A percentile compares a stretch with the other conserved stretches of the same genome.
These are phyloP conservation scores for Automeris io DNA, from an alignment of 2,888 invertebrate species.

Conservation along the genomic window DNA sequence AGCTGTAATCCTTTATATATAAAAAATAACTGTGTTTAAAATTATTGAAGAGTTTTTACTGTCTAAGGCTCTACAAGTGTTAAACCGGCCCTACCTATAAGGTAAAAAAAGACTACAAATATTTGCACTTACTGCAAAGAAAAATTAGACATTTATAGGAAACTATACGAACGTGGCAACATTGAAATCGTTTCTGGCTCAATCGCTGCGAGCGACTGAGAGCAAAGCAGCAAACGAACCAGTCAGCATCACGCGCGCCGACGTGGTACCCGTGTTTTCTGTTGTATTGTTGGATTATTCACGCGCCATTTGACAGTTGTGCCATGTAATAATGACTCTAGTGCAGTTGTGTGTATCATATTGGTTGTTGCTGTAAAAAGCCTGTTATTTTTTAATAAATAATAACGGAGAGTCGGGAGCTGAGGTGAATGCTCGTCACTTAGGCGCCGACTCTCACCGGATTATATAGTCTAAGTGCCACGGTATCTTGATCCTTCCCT, in stretches of 20 bases:
- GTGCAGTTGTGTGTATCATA: slow-evolving; percentile 55
- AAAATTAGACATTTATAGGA: slow-evolving; percentile 32
- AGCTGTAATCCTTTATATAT: too few relatives aligned
- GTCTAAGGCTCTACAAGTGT: too few relatives aligned
- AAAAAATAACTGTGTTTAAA: too few relatives aligned
- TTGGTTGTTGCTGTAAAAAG: slow-evolving; percentile 49
- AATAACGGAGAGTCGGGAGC: slow-evolving; percentile 54
- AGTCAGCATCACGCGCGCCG: slow-evolving; percentile 72
- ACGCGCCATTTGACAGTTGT: slow-evolving; percentile 69
- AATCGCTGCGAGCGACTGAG: slow-evolving; percentile 41
- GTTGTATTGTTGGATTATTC: slow-evolving; percentile 42
- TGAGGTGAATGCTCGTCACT: slow-evolving; percentile 74
- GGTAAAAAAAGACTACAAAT: too few relatives aligned
- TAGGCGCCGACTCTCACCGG: slow-evolving; percentile 74
- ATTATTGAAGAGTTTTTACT: too few relatives aligned
- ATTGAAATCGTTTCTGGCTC: slow-evolving; percentile 40
- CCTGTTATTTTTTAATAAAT: slow-evolving; percentile 31
- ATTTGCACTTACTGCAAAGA: background rate
- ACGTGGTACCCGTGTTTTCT: slow-evolving; percentile 48
- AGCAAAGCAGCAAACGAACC: slow-evolving; percentile 43
- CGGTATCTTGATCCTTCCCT: slow-evolving; percentile 75
- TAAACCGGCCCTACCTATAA: too few relatives aligned
- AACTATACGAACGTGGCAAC: slow-evolving; percentile 43
- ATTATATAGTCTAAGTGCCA: slow-evolving; percentile 73
- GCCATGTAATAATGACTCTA: slow-evolving; percentile 60